A percentile compares a stretch with the other conserved stretches of the same genome.
phyloP scores from a whole-genome alignment of 2,888 invertebrate genomes.

The Drosophila merina region DNA sequence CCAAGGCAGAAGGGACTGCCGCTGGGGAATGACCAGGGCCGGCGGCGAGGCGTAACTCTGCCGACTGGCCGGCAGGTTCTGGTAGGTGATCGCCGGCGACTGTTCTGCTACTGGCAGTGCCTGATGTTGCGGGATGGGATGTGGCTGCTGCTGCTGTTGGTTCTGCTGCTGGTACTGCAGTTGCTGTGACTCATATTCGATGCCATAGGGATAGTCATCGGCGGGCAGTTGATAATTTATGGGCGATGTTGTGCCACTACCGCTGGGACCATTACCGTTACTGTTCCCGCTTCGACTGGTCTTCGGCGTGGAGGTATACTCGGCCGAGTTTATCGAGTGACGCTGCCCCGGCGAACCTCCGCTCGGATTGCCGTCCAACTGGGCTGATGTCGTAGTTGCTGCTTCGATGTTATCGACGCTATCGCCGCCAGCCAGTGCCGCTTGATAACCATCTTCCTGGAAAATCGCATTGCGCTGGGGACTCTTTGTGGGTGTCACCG shows the following conservation, averaged over 20 bases:
- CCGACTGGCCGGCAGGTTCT: slow-evolving; percentile 51
- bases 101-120: slow-evolving; percentile 45
- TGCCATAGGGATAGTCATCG: slow-evolving; percentile 66
- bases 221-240: slow-evolving; percentile 71
- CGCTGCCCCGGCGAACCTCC: slow-evolving; percentile 65
- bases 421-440: slow-evolving; percentile 47
- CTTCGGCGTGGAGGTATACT: slow-evolving; percentile 79
- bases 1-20: slow-evolving; percentile 91
- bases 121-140: slow-evolving; percentile 28
- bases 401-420: slow-evolving; percentile 54
- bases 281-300: slow-evolving; percentile 36
- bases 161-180: slow-evolving; percentile 42
- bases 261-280: slow-evolving; percentile 42
- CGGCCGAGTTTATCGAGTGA: slow-evolving; percentile 76
- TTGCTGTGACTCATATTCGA: slow-evolving; percentile 62
- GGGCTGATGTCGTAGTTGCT: slow-evolving; percentile 35
- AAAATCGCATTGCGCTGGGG: slow-evolving; percentile 68
- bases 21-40: slow-evolving; percentile 78
- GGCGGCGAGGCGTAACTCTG: slow-evolving; percentile 71
- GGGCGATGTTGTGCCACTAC: slow-evolving; percentile 65
- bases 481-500: slow-evolving; percentile 67
- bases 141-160: slow-evolving; percentile 43
- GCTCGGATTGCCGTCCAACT: slow-evolving; percentile 36
- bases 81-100: slow-evolving; percentile 30
- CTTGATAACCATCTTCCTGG: slow-evolving; percentile 73